Conservation (phyloP, 2,113 vertebrate genomes). For the Hyaena hyaena region DNA sequence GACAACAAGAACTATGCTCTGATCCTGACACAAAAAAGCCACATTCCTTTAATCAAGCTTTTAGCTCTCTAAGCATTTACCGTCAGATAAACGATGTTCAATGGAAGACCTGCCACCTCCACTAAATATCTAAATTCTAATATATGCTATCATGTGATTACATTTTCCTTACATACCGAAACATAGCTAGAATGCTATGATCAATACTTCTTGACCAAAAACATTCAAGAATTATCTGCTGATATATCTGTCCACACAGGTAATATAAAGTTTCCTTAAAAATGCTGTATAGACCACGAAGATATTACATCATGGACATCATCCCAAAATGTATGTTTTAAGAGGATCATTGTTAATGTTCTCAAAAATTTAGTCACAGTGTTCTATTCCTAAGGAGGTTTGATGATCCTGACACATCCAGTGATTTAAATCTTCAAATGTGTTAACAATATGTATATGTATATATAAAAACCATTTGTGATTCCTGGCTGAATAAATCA, state of each 20-base stretch:
- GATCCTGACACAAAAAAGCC: neutral
- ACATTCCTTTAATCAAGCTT: neutral
- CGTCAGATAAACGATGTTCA: neutral
- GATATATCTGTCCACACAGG: neutral
- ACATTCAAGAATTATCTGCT: neutral
- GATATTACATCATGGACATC: neutral
- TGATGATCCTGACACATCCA: constrained; percentile 5
- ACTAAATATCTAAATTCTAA: constrained; percentile 5
- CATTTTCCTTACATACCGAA: neutral
- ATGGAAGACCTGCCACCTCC: neutral
- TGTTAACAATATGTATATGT: neutral
- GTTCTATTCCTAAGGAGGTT: neutral
- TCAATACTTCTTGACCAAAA: neutral
- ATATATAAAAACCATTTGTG: neutral
- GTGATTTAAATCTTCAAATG: neutral
- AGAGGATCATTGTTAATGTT: neutral
- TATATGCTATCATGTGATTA: neutral
- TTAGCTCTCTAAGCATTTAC: neutral
- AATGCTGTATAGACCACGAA: neutral
- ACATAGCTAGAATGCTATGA: neutral
- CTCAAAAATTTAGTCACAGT: neutral
- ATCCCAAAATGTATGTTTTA: neutral
- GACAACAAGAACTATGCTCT: neutral
- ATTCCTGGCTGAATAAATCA: constrained; percentile 82
- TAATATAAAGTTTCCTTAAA: neutral